A percentile compares a stretch with the other conserved stretches of the same genome.
Conservation (phyloP, 2,113 vertebrate genomes). For the Rhinogobius similis region DNA sequence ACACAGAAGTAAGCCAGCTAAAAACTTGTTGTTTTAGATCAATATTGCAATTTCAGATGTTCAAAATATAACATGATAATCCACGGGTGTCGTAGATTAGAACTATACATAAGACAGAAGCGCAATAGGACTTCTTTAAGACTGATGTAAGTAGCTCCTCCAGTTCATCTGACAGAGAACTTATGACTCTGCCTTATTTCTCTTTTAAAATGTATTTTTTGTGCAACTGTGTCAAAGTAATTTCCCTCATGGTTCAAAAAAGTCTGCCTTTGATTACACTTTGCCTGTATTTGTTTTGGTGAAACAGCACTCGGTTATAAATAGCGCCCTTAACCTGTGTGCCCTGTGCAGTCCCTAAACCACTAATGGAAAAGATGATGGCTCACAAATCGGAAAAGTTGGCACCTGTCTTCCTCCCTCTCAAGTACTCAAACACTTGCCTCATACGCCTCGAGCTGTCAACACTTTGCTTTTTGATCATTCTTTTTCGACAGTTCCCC, state of each 20-base stretch:
- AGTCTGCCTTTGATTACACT: neutral
- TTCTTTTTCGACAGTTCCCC: slow-evolving; percentile 40
- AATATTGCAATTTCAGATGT: too few relatives aligned
- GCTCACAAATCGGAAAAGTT: neutral
- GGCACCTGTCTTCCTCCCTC: slow-evolving; percentile 2
- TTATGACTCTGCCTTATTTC: too few relatives aligned
- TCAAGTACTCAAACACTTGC: slow-evolving; percentile 8
- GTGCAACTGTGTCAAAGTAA: neutral
- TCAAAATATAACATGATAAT: too few relatives aligned
- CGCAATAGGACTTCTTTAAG: too few relatives aligned
- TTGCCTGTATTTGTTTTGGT: neutral
- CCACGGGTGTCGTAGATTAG: too few relatives aligned
- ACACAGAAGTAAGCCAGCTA: too few relatives aligned
- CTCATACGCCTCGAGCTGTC: neutral
- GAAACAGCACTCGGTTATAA: neutral
- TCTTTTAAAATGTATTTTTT: neutral
- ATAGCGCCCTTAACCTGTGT: neutral
- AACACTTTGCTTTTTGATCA: slow-evolving; percentile 23
- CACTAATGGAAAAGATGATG: slow-evolving; percentile 5
- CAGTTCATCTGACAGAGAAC: too few relatives aligned
- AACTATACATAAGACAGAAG: too few relatives aligned
- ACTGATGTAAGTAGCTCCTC: too few relatives aligned
- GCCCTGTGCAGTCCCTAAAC: neutral
- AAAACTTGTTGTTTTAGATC: too few relatives aligned
- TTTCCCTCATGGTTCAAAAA: neutral